Evolutionary conservation across 2,797 vertebrate species (phyloP).

Genomic region (Sebastes paucispinis): DNA sequence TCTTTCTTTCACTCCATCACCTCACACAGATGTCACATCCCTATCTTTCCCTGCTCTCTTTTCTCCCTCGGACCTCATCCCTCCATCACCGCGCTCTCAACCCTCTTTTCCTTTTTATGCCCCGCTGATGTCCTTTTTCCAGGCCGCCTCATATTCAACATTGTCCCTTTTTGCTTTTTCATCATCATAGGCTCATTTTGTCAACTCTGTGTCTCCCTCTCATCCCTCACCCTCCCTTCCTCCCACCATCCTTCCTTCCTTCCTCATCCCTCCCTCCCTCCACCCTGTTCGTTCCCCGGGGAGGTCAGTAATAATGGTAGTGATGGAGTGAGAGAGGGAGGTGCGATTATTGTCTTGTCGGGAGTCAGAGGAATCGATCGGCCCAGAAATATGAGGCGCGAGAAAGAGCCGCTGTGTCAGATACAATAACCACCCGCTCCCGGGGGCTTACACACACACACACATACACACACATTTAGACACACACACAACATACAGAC

Average conservation of each 20-base stretch:
- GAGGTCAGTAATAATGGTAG: slow-evolving; percentile 95
- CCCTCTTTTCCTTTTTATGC: slow-evolving; percentile 19
- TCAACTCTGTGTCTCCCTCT: slow-evolving; percentile 63
- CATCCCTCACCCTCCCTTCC: slow-evolving; percentile 60
- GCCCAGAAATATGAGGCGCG: slow-evolving; percentile 95
- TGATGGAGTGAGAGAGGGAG: slow-evolving; percentile 91
- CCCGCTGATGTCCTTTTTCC: slow-evolving; percentile 27
- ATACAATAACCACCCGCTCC: slow-evolving; percentile 95
- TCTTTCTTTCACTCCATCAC: slow-evolving; percentile 36
- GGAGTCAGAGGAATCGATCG: slow-evolving; percentile 98
- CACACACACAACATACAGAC: slow-evolving; percentile 60
- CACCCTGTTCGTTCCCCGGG: slow-evolving; percentile 82
- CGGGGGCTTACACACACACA: slow-evolving; percentile 83
- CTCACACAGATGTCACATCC: slow-evolving; percentile 32
- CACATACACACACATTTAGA: slow-evolving; percentile 49
- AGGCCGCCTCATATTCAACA: slow-evolving; percentile 49
- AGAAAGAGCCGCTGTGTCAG: slow-evolving; percentile 95
- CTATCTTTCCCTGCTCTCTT: slow-evolving; percentile 30
- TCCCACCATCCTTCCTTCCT: slow-evolving; percentile 53
- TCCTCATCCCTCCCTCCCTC: slow-evolving; percentile 58
- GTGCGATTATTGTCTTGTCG: slow-evolving; percentile 97
- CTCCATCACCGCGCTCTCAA: slow-evolving; percentile 57
- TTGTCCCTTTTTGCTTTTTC: slow-evolving; percentile 66
- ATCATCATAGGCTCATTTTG: slow-evolving; percentile 74
- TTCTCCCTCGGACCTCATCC: slow-evolving; percentile 41